phyloP scores from a whole-genome alignment of 2,888 invertebrate genomes.

The Papilio elwesi region DNA sequence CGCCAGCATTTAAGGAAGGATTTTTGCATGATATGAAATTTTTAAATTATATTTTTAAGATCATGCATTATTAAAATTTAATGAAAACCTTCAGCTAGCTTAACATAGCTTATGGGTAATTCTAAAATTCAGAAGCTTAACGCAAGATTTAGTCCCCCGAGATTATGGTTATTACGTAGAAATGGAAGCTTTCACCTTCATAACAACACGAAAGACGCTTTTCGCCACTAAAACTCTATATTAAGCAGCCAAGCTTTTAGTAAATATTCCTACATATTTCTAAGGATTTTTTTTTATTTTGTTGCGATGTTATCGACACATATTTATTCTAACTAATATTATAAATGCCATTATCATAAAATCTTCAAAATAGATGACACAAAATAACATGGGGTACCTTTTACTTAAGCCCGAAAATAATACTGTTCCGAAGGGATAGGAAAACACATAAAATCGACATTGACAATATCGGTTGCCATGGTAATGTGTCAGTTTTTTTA shows the following conservation, averaged over 20 bases:
- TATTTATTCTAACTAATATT: too few species aligned
- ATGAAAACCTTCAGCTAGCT: neutral
- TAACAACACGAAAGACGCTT: constrained; percentile 1
- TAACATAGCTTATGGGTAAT: neutral
- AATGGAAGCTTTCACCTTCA: constrained; percentile 5
- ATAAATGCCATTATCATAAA: too few species aligned
- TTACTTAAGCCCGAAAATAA: too few species aligned
- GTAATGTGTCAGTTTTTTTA: too few species aligned
- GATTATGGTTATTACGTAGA: neutral
- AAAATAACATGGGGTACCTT: too few species aligned
- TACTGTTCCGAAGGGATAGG: too few species aligned
- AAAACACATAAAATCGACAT: too few species aligned
- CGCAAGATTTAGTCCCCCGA: neutral
- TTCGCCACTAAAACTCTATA: neutral
- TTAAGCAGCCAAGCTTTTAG: neutral
- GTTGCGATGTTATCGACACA: neutral
- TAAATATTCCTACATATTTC: neutral
- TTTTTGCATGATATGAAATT: neutral
- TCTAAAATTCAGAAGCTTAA: constrained; percentile 7
- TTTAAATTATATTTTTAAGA: neutral
- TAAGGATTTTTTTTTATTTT: neutral
- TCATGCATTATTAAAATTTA: neutral
- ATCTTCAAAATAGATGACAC: too few species aligned
- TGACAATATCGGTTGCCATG: too few species aligned
- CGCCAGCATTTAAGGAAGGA: too few species aligned